Percentiles rank a stretch among this genome's conserved stretches.
phyloP scores from a whole-genome alignment of 2,888 invertebrate species.

The Oscheius myriophilus region DNA sequence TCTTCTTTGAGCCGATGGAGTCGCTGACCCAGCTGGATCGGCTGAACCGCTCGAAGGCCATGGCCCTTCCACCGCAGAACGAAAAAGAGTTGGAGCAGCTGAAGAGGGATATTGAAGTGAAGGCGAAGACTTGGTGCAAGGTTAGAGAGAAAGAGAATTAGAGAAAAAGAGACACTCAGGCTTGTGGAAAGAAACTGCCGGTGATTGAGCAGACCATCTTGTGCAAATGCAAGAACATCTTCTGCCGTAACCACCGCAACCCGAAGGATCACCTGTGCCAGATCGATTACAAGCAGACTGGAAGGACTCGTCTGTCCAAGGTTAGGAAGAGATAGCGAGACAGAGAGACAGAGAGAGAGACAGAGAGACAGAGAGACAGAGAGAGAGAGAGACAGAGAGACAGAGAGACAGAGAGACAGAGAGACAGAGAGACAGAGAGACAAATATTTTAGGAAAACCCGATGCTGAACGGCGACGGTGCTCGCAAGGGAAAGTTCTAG shows the following conservation, averaged over 20 bases:
- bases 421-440: too few species aligned
- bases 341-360: too few species aligned
- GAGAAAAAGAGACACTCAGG: conserved; percentile 21
- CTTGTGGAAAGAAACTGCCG: conserved; percentile 49
- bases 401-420: too few species aligned
- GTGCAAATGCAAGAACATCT: conserved; percentile 48
- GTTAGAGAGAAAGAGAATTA: conserved; percentile 24
- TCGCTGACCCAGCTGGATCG: conserved; percentile 41
- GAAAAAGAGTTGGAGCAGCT: conserved; percentile 38
- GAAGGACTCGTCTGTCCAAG: conserved; percentile 26
- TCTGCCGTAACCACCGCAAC: conserved; percentile 51
- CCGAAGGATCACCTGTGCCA: conserved; percentile 50
- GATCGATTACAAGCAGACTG: conserved; percentile 58
- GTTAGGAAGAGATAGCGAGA: too few species aligned
- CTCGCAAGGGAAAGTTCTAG: too few species aligned
- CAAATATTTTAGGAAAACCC: too few species aligned
- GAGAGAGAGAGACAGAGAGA: too few species aligned
- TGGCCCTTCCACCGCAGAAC: conserved; percentile 50
- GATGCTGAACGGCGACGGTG: too few species aligned
- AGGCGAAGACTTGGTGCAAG: conserved; percentile 43
- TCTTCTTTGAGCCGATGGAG: conserved; percentile 55
- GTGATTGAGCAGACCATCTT: conserved; percentile 48
- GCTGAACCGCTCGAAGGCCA: conserved; percentile 35
- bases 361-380: too few species aligned
- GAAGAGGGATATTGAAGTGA: conserved; percentile 33